phyloP scores from a whole-genome alignment of 2,888 invertebrate genomes.

The Euzophera pinguis region DNA sequence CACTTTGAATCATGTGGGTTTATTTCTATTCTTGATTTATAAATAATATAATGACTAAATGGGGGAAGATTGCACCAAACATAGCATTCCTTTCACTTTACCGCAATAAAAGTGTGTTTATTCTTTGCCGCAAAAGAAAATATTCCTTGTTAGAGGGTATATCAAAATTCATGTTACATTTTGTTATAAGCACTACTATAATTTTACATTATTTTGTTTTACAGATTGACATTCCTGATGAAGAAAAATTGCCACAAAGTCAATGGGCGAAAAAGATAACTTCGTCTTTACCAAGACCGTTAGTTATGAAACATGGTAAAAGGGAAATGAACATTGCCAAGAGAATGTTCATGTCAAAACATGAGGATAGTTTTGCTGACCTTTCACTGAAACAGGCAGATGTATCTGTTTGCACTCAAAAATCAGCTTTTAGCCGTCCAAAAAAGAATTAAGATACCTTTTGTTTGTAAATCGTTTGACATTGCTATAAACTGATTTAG shows the following conservation, averaged over 20 bases:
- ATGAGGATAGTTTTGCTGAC: conserved; percentile 55
- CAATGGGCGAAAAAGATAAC: conserved; percentile 47
- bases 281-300: conserved; percentile 42
- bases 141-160: too few species aligned
- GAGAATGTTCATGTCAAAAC: conserved; percentile 29
- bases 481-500: too few species aligned
- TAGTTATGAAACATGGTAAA: conserved; percentile 52
- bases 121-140: too few species aligned
- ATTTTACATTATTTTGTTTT: conserved; percentile 19
- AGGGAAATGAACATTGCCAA: conserved; percentile 39
- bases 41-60: too few species aligned
- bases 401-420: conserved; percentile 56
- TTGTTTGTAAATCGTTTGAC: too few species aligned
- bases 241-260: conserved; percentile 45
- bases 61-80: too few species aligned
- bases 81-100: too few species aligned
- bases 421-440: conserved; percentile 41
- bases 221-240: conserved; percentile 49
- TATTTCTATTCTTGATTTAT: too few species aligned
- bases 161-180: too few species aligned
- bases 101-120: too few species aligned
- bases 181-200: too few species aligned
- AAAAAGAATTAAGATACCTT: conserved; percentile 16
- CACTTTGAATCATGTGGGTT: too few species aligned
- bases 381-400: conserved; percentile 57